Conservation (phyloP, 1,140 invertebrate genomes). For the Anastrepha obliqua region DNA sequence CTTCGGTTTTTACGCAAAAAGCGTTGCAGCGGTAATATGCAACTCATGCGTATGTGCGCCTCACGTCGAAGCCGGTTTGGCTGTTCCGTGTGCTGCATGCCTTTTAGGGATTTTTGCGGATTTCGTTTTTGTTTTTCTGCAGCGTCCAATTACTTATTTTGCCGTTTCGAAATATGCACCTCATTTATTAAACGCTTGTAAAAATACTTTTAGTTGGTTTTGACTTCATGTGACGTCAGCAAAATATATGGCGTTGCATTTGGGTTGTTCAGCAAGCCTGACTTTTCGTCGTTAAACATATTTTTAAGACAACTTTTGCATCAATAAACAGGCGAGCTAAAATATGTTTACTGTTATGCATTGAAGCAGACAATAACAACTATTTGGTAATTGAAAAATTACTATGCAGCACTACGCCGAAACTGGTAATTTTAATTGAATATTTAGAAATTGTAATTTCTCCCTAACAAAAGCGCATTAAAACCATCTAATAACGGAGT, state of each 20-base stretch:
- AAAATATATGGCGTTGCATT: background rate
- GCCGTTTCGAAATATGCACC: background rate
- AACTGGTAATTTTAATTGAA: background rate
- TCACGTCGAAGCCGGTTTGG: background rate
- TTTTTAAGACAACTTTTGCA: too few species aligned
- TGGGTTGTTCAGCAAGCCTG: background rate
- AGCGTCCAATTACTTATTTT: too few species aligned
- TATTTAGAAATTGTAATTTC: conserved; percentile 1
- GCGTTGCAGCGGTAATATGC: background rate
- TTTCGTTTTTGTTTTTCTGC: background rate
- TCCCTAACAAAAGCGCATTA: too few species aligned
- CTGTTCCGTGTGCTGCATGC: background rate
- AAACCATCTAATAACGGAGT: too few species aligned
- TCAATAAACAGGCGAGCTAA: too few species aligned
- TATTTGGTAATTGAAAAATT: background rate
- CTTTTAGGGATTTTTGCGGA: background rate
- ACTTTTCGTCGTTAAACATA: background rate
- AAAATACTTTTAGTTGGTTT: background rate
- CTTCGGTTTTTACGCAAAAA: background rate
- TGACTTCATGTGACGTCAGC: background rate
- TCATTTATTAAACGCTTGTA: background rate
- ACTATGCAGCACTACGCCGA: background rate
- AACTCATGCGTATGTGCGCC: background rate
- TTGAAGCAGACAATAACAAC: background rate
- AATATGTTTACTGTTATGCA: too few species aligned